Percentiles rank a stretch among this genome's conserved stretches.
These are phyloP conservation scores for Oryzias curvinotus DNA, from an alignment of 2,113 vertebrate species.

Conservation along the genomic window DNA sequence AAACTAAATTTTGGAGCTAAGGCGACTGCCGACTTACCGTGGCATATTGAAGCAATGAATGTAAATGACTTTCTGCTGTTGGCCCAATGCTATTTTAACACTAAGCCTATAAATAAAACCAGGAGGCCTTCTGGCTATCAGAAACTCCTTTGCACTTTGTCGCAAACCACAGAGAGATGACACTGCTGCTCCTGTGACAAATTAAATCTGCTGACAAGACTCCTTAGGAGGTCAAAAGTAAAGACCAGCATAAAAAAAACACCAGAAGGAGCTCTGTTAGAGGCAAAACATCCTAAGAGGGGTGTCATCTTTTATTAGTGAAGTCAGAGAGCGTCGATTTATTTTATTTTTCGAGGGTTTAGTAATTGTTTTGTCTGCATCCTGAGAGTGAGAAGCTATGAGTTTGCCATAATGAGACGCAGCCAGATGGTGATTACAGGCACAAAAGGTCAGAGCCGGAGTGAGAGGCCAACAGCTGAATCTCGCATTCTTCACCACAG, in stretches of 20 bases:
- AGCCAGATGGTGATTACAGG: constrained; percentile 58
- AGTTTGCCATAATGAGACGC: constrained; percentile 50
- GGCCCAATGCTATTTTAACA: constrained; percentile 38
- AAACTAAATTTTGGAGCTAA: constrained; percentile 38
- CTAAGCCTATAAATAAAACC: constrained; percentile 65
- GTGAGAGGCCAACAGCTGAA: constrained; percentile 61
- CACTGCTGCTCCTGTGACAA: constrained; percentile 33
- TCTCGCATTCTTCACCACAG: constrained; percentile 62
- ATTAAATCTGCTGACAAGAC: constrained; percentile 58
- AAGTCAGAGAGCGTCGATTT: not conserved
- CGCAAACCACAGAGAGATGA: constrained; percentile 39
- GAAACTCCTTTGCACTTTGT: constrained; percentile 48
- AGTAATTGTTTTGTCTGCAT: constrained; percentile 13
- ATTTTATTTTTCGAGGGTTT: not conserved
- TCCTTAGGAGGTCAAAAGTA: constrained; percentile 48
- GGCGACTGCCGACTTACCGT: constrained; percentile 60
- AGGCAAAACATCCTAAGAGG: constrained; percentile 10
- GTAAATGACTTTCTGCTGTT: constrained; percentile 61
- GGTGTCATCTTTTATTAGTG: constrained; percentile 13
- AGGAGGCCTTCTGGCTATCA: constrained; percentile 35
- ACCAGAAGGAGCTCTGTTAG: constrained; percentile 32
- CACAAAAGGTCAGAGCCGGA: constrained; percentile 65
- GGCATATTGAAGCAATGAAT: constrained; percentile 55
- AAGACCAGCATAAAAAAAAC: constrained; percentile 23
- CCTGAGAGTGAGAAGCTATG: constrained; percentile 28